A percentile compares a stretch with the other conserved stretches of the same genome.
Conservation (phyloP, 2,888 invertebrate genomes). For the Girardia tigrina region DNA sequence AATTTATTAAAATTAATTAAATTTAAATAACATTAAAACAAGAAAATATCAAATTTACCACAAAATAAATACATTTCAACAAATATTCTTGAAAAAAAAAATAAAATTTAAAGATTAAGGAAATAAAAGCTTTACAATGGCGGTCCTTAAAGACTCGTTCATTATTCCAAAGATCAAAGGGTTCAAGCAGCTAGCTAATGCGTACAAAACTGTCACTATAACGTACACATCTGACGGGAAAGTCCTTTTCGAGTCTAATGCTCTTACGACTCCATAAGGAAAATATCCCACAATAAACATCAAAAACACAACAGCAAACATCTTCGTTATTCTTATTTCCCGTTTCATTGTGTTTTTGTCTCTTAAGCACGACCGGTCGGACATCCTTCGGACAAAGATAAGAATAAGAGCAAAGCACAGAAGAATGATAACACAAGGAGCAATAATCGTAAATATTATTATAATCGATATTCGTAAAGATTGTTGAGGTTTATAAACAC, state of each 20-base stretch:
- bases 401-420: conserved; percentile 46
- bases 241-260: conserved; percentile 43
- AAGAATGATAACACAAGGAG: conserved; percentile 46
- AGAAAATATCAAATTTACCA: too few relatives aligned
- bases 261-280: conserved; percentile 46
- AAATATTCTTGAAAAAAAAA: too few relatives aligned
- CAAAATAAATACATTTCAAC: too few relatives aligned
- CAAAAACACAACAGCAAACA: conserved; percentile 48
- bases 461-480: conserved; percentile 44
- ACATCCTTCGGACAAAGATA: conserved; percentile 43
- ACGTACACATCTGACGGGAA: conserved; percentile 46
- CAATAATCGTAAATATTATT: conserved; percentile 43
- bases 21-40: too few relatives aligned
- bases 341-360: conserved; percentile 42
- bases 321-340: conserved; percentile 49
- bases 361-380: conserved; percentile 40
- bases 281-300: conserved; percentile 46
- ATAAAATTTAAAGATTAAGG: neutral
- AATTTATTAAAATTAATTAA: too few relatives aligned
- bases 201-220: conserved; percentile 45
- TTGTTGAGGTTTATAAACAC: conserved; percentile 43
- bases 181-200: conserved; percentile 46
- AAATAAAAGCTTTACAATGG: neutral
- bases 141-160: conserved; percentile 39
- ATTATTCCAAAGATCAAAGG: conserved; percentile 48